These are phyloP conservation scores for Pharmacophagus antenor DNA, from an alignment of 2,888 invertebrate genomes.

Conservation along the genomic window DNA sequence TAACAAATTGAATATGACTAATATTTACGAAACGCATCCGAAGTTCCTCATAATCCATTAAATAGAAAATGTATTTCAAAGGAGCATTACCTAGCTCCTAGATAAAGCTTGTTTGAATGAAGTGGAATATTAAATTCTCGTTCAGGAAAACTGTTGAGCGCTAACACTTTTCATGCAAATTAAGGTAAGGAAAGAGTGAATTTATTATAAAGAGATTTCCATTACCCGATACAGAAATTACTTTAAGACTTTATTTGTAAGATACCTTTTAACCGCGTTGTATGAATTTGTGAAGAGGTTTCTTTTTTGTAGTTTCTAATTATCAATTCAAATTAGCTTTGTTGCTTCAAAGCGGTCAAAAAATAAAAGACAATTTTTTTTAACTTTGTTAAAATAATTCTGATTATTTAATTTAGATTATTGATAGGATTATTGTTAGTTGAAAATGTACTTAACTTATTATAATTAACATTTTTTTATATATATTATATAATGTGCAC, in stretches of 20 bases:
- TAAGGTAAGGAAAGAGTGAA: conserved; percentile 50
- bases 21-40: conserved; percentile 3
- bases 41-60: conserved; percentile 29
- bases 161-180: conserved; percentile 66
- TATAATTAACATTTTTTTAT: no score
- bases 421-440: no score
- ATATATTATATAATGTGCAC: no score
- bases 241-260: conserved; percentile 17
- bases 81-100: conserved; percentile 31
- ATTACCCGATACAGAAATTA: conserved; percentile 26
- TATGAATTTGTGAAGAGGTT: neutral
- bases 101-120: conserved; percentile 36
- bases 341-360: no score
- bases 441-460: no score
- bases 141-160: conserved; percentile 56
- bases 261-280: conserved; percentile 1
- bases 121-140: conserved; percentile 59
- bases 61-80: conserved; percentile 33
- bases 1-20: neutral
- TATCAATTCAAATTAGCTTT: neutral
- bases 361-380: no score
- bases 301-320: no score
- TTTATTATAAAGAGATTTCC: conserved; percentile 57
- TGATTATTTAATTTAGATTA: no score
- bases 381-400: no score